These are phyloP conservation scores for Colossoma macropomum DNA, from an alignment of 2,113 vertebrate genomes.

Conservation along the genomic window DNA sequence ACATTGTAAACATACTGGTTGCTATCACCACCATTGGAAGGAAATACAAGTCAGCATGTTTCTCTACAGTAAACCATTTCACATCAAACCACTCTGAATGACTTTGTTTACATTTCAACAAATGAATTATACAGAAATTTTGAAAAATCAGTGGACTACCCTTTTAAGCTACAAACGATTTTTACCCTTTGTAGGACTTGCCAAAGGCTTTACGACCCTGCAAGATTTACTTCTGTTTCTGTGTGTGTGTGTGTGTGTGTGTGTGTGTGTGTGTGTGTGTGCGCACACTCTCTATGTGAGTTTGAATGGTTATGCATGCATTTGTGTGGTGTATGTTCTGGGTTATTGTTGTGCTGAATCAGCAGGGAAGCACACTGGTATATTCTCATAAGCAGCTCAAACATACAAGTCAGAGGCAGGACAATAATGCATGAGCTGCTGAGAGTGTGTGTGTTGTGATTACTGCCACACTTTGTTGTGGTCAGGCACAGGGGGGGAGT, in stretches of 20 bases:
- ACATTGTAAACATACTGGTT: no score
- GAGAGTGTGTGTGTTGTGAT: slow-evolving; percentile 1
- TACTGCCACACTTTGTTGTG: not conserved
- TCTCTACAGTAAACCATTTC: no score
- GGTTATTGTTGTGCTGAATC: slow-evolving; percentile 11
- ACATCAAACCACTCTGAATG: no score
- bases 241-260: not conserved
- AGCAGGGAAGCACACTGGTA: not conserved
- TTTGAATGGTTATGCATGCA: not conserved
- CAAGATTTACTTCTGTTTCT: not conserved
- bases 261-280: not conserved
- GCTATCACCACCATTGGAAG: no score
- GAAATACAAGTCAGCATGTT: no score
- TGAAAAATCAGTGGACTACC: no score
- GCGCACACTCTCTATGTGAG: not conserved
- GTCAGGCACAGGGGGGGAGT: not conserved
- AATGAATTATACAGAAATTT: no score
- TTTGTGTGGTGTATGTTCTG: not conserved
- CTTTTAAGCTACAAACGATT: no score
- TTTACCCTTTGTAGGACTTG: no score
- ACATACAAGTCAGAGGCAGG: not conserved
- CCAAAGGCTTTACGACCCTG: no score
- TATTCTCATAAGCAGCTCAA: not conserved
- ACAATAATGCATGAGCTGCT: not conserved
- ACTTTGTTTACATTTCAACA: no score